Base-by-base conservation (phyloP, 1,140 invertebrate genomes). In the Drosophila nikananu region DNA sequence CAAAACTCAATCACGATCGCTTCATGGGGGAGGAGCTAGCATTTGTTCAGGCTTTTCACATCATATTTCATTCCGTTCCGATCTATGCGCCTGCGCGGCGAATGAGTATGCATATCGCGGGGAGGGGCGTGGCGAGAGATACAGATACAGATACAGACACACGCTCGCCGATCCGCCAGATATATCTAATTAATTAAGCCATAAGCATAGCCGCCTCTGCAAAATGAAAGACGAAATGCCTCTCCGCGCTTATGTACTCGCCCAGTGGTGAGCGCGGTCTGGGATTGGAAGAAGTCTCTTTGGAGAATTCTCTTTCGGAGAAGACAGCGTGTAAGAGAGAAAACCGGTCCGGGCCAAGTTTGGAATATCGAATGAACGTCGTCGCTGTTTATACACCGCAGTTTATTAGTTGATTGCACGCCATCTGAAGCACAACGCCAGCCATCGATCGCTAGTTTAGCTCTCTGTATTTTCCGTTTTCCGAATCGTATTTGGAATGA, bases 391-490 rank as follows among this genome's bases (percentile, higher is more conserved):
- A 87, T 84, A 89, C 81, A 73, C 73, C 80, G 77, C 64, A 72
- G 78, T 84, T 90, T 90, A 90, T 91, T 86, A 80, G 77, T 68
- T 80, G 86, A 86, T 90, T 90, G 82, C 81, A 82, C 86, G 82
- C 86, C 86, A 90, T 90, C 86, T 90, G 86, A 90, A 90, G 86
- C 79, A 90, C 86, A 90, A 91, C 86, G 86, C 78, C 86, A 86
- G 83, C 86, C 68, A 81, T 91, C 86, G 86, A 90, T 91, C 86
- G 86, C 82, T 86, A 90, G 81, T 72, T 78, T 71, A 74, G 68
- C 68, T 52, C 77, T 62, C 74, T 44, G 54, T 39, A 15, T 57
- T 57, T 57, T 57, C 49, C 77, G 76, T 73, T 46, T 66, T 52
- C 51, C 42, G 73, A 58, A 46, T 80, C 76, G 77, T 78, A 77